Percentiles rank a stretch among this genome's conserved stretches.
phyloP scores from a whole-genome alignment of 37 sponge, comb jelly and placozoan genomes.

The Oopsacas minuta region DNA sequence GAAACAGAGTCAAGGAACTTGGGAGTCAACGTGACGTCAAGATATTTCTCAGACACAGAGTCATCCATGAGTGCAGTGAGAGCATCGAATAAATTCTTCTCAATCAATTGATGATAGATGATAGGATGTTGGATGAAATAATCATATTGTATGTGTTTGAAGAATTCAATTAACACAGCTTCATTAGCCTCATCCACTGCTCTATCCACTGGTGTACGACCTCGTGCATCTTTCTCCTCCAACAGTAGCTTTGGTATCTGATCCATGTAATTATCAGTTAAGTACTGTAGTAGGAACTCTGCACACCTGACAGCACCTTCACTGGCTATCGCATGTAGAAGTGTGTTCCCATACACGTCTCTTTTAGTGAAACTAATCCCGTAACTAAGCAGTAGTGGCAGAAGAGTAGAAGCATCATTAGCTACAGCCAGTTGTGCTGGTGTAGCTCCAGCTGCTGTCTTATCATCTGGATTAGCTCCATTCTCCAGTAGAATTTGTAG shows the following conservation, averaged over 20 bases:
- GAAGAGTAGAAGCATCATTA: background rate
- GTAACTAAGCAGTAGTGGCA: background rate
- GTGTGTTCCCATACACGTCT: background rate
- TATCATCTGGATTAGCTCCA: constrained; percentile 8
- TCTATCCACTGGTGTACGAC: background rate
- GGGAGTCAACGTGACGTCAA: background rate
- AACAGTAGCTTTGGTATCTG: background rate
- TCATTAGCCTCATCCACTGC: background rate
- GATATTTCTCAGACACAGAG: background rate
- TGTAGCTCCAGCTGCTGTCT: background rate
- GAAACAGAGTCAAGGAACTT: background rate
- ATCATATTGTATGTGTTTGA: background rate
- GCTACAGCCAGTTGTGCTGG: background rate
- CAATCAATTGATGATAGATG: background rate
- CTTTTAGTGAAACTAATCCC: constrained; percentile 12
- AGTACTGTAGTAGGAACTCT: background rate
- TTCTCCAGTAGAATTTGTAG: constrained; percentile 6
- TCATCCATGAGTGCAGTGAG: background rate
- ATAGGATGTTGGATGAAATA: background rate
- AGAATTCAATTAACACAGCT: background rate
- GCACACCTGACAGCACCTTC: constrained; percentile 6
- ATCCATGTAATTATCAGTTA: background rate
- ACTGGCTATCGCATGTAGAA: background rate
- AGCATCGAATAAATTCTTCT: background rate
- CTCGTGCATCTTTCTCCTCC: background rate